Conservation (phyloP, 2,888 invertebrate species). For the Epinotia nisella region DNA sequence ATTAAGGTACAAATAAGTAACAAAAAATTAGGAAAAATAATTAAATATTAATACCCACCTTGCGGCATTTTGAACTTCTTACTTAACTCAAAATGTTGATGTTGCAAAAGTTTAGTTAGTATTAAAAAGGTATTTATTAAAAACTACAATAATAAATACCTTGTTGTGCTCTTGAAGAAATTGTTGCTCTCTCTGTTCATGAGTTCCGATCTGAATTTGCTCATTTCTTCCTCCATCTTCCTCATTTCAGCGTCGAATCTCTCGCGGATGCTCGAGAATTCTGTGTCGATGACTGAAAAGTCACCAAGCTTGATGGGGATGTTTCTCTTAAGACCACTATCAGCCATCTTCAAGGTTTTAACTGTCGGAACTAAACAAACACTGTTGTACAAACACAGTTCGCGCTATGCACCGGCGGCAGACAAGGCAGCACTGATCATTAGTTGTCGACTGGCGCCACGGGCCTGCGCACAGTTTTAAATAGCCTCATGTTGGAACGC, state of each 20-base stretch:
- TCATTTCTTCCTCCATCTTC: conserved; percentile 99
- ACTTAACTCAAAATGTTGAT: background rate
- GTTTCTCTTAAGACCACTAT: conserved; percentile 93
- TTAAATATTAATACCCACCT: background rate
- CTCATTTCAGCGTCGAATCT: conserved; percentile 98
- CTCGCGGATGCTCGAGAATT: conserved; percentile 98
- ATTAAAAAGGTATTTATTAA: background rate
- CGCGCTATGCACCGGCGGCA: conserved; percentile 75
- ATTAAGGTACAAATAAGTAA: background rate
- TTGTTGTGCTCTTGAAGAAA: conserved; percentile 95
- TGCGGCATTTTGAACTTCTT: background rate
- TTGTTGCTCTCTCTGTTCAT: conserved; percentile 97
- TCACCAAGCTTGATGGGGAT: conserved; percentile 97
- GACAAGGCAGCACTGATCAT: conserved; percentile 83
- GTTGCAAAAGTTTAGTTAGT: background rate
- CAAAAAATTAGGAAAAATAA: no score
- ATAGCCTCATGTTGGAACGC: conserved; percentile 81
- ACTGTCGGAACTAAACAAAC: conserved; percentile 81
- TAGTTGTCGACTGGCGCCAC: conserved; percentile 82
- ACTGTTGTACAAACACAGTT: conserved; percentile 81
- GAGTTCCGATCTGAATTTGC: conserved; percentile 95
- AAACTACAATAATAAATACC: conserved; percentile 82
- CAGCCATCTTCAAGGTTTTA: conserved; percentile 88
- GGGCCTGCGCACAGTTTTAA: conserved; percentile 85
- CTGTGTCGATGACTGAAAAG: conserved; percentile 97